Conservation (phyloP, 2,888 invertebrate species). For the Odontocerum albicorne region DNA sequence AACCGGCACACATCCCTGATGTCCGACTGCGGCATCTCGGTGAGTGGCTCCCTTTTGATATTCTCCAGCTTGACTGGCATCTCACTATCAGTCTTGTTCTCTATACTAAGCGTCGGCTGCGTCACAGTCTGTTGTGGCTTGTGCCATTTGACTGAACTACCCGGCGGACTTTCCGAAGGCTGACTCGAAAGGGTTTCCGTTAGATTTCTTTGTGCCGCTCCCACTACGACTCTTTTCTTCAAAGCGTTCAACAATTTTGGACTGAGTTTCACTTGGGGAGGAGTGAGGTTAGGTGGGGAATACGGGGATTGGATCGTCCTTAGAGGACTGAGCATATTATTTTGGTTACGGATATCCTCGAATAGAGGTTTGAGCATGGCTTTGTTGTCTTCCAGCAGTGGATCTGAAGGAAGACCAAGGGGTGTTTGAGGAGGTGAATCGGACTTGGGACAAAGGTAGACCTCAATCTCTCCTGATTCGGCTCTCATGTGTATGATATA, state of each 20-base stretch:
- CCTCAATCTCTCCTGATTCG: constrained; percentile 89
- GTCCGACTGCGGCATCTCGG: constrained; percentile 31
- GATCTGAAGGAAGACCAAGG: constrained; percentile 53
- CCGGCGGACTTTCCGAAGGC: constrained; percentile 3
- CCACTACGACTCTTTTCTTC: constrained; percentile 21
- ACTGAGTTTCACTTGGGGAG: constrained; percentile 19
- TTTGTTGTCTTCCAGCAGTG: constrained; percentile 64
- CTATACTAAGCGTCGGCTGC: constrained; percentile 22
- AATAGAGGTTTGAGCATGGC: constrained; percentile 56
- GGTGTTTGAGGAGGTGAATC: constrained; percentile 49
- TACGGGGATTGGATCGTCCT: constrained; percentile 15
- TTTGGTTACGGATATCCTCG: constrained; percentile 47
- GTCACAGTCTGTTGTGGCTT: constrained; percentile 22
- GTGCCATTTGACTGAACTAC: constrained; percentile 17
- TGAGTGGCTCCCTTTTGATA: constrained; percentile 49
- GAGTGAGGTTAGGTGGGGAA: constrained; percentile 12
- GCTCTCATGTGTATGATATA: constrained; percentile 89
- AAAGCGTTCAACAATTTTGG: constrained; percentile 20
- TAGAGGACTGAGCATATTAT: constrained; percentile 26
- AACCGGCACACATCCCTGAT: constrained; percentile 49
- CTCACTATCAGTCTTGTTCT: constrained; percentile 26
- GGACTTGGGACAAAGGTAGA: constrained; percentile 90
- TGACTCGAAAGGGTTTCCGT: constrained; percentile 27
- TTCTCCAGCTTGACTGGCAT: constrained; percentile 13
- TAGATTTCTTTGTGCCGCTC: constrained; percentile 29